Evolutionary conservation across 1,140 invertebrate species (phyloP), one percentile per base, ranked within the genome.

Genomic region (Scaptomyza hsui): DNA sequence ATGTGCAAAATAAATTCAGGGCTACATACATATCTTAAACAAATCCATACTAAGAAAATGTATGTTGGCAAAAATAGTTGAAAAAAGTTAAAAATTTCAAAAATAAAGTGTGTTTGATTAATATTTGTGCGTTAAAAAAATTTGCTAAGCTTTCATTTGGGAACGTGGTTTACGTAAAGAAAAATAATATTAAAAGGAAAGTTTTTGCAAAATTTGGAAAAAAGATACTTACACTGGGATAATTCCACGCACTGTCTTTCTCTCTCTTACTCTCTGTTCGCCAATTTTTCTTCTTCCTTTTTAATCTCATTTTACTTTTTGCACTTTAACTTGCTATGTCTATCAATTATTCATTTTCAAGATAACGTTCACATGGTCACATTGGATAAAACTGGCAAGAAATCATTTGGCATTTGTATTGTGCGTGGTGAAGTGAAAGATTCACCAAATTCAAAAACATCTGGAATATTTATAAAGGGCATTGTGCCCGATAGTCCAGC

Each of bases 401-500:
- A 89, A 68, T 93, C 92, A 94, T 93, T 99, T 9, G 98, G 98
- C 1, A 98, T 99, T 91, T 98, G 97, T 92, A 99, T 99, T 81
- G 98, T 99, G 47, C 97, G 98, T 56, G 98, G 98, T 73, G 97
- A 98, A 93, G 92, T 60, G 78, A 93, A 76, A 92, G 93, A 72
- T 82, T 93, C 89, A 5, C 89, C 88, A 2, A 89, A 89, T 48
- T 77, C 89, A 26, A 89, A 91, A 92, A 93, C 99, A 64, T 96
- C 97, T 47, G 98, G 98, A 12, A 99, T 99, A 83, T 99, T 99
- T 91, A 98, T 99, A 75, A 99, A 99, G 92, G 98, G 98, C 91
- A 98, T 99, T 6, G 93, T 99, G 29, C 94, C 96, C 2, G 95
- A 98, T 69, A 99, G 97, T 93, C 98, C 98, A n/a, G 98, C 98